Percentiles rank a stretch among this genome's conserved stretches.
phyloP scores from a whole-genome alignment of 2,888 invertebrate genomes.

The Hermaeophaga mercurialis region DNA sequence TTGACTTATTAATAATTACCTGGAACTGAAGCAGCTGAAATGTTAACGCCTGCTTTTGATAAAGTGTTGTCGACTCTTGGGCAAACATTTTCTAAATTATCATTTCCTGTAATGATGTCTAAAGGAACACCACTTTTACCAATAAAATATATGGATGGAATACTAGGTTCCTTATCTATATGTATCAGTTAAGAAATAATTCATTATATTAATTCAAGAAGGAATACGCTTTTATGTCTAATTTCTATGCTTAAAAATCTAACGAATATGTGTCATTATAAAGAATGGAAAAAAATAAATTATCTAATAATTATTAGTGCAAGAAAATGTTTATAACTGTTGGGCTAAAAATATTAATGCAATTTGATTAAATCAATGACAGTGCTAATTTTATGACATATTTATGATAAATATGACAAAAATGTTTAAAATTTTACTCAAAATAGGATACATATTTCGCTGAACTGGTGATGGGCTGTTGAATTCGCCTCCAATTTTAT shows the following conservation, averaged over 20 bases:
- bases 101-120: conserved; percentile 74
- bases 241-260: too few relatives aligned
- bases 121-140: conserved; percentile 79
- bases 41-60: conserved; percentile 57
- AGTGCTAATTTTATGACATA: too few relatives aligned
- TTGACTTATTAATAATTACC: conserved; percentile 18
- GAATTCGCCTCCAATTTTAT: conserved; percentile 76
- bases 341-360: too few relatives aligned
- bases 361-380: too few relatives aligned
- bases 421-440: too few relatives aligned
- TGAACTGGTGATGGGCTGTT: conserved; percentile 79
- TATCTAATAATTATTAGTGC: too few relatives aligned
- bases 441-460: conserved; percentile 85
- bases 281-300: too few relatives aligned
- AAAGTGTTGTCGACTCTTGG: conserved; percentile 69
- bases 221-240: too few relatives aligned
- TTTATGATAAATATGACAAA: too few relatives aligned
- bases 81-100: conserved; percentile 66
- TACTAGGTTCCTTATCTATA: conserved; percentile 73
- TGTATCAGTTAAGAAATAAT: conserved; percentile 22
- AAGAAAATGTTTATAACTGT: too few relatives aligned
- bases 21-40: background rate
- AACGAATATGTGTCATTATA: too few relatives aligned
- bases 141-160: conserved; percentile 87
- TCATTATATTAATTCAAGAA: too few relatives aligned